Conservation (phyloP, 2,797 vertebrate species). For the Leptoclinus maculatus region DNA sequence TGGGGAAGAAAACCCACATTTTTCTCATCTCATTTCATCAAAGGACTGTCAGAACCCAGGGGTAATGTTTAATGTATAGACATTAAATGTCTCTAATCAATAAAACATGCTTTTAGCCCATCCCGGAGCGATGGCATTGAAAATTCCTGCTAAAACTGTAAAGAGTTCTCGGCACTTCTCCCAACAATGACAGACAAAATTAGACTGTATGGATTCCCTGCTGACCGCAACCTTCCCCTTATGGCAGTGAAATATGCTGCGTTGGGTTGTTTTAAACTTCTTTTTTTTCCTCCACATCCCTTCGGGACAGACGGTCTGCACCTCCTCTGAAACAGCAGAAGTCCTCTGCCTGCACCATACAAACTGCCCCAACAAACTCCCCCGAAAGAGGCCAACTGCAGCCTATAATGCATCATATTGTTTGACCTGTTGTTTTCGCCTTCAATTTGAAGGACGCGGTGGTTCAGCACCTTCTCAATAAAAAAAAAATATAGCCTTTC, state of each 20-base stretch:
- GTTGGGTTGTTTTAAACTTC: conserved; percentile 43
- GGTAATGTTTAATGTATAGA: conserved; percentile 61
- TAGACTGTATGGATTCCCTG: conserved; percentile 34
- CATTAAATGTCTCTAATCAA: conserved; percentile 60
- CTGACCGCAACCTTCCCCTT: conserved; percentile 49
- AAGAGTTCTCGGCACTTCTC: conserved; percentile 26
- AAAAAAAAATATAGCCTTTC: conserved; percentile 41
- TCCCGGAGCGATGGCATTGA: conserved; percentile 1
- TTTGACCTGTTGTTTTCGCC: conserved; percentile 48
- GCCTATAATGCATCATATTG: conserved; percentile 38
- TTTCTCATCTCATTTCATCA: conserved; percentile 61
- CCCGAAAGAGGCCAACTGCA: conserved; percentile 19
- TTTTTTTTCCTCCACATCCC: conserved; percentile 22
- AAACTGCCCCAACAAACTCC: conserved; percentile 34
- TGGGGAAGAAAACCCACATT: conserved; percentile 32
- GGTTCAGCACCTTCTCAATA: conserved; percentile 44
- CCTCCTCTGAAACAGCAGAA: conserved; percentile 41
- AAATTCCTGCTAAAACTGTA: conserved; percentile 29
- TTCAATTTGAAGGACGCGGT: conserved; percentile 57
- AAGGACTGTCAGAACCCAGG: conserved; percentile 41
- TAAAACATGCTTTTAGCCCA: conserved; percentile 49
- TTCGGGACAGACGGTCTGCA: conserved; percentile 17
- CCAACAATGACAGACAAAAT: conserved; percentile 49
- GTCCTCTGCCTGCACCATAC: conserved; percentile 22
- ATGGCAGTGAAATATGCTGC: conserved; percentile 50